Evolutionary conservation across 2,797 vertebrate genomes (phyloP).

Genomic region (Australoheros facetus): DNA sequence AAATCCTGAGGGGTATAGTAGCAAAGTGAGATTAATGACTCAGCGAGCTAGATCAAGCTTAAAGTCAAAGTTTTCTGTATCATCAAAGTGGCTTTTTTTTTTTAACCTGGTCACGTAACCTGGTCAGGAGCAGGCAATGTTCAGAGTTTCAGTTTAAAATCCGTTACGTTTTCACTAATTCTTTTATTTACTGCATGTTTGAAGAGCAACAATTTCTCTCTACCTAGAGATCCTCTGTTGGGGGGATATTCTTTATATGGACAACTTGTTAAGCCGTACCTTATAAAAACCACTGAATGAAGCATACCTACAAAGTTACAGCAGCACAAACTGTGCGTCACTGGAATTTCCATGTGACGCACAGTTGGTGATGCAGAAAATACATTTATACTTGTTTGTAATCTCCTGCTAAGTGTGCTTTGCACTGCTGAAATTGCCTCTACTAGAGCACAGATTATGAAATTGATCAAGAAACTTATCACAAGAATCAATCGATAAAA

Average conservation of each 20-base stretch:
- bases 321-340: not conserved
- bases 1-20: not conserved
- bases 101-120: not conserved
- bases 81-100: not conserved
- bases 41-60: not conserved
- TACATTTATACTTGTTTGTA: not conserved
- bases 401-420: not conserved
- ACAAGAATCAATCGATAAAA: not conserved
- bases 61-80: not conserved
- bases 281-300: too few species aligned
- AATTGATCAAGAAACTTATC: not conserved
- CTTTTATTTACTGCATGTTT: not conserved
- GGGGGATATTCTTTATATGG: too few species aligned
- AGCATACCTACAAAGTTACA: not conserved
- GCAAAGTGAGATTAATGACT: not conserved
- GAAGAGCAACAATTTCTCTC: too few species aligned
- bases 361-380: not conserved
- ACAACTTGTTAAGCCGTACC: too few species aligned
- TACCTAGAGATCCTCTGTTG: too few species aligned
- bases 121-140: not conserved
- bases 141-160: not conserved
- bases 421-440: not conserved
- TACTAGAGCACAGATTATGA: not conserved
- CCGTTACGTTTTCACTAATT: not conserved
- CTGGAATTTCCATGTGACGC: not conserved